Conservation (phyloP, 2,888 invertebrate genomes). For the Choreutis nemorana region DNA sequence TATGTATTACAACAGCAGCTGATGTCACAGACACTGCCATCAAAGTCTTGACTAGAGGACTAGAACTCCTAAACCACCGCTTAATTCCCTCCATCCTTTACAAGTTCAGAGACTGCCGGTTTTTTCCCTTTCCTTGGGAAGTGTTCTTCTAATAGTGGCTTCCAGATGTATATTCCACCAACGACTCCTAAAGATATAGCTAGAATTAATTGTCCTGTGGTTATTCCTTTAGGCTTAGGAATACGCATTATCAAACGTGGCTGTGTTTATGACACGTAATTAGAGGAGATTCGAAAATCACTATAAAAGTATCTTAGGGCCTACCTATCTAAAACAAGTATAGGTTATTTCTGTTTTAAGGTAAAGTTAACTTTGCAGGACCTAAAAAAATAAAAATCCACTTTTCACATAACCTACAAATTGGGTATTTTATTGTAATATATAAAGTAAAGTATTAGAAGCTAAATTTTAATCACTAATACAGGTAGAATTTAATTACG, state of each 20-base stretch:
- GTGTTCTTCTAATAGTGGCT: constrained; percentile 41
- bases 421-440: too few species aligned
- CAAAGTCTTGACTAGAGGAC: constrained; percentile 36
- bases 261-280: too few species aligned
- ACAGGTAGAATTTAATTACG: too few species aligned
- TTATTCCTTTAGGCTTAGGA: constrained; percentile 39
- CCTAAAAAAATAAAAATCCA: too few species aligned
- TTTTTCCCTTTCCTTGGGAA: constrained; percentile 19
- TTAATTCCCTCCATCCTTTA: constrained; percentile 25
- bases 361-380: too few species aligned
- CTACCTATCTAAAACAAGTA: too few species aligned
- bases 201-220: constrained; percentile 41
- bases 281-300: too few species aligned
- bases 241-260: constrained; percentile 51
- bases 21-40: constrained; percentile 45
- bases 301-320: too few species aligned
- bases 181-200: constrained; percentile 45
- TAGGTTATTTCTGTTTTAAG: too few species aligned
- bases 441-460: too few species aligned
- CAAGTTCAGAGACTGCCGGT: constrained; percentile 11
- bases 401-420: too few species aligned
- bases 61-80: constrained; percentile 27
- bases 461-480: too few species aligned
- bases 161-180: constrained; percentile 61
- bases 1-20: constrained; percentile 25